These are phyloP conservation scores for Xenopus petersii DNA, from an alignment of 2,797 vertebrate species.

Conservation along the genomic window DNA sequence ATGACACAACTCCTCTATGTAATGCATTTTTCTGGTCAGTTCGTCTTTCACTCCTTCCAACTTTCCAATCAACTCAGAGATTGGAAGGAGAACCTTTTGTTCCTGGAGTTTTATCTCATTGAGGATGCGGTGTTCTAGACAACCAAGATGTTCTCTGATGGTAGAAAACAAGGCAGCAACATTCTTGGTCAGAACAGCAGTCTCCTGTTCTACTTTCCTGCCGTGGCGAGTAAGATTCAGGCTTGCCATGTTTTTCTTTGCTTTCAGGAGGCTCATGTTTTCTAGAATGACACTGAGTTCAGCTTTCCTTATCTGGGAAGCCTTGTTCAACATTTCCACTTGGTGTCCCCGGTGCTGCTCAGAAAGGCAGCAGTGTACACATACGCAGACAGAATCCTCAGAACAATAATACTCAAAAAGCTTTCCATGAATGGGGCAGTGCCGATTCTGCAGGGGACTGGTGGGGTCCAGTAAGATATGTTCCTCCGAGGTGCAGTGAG, in stretches of 20 bases:
- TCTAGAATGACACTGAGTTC: neutral
- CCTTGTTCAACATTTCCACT: neutral
- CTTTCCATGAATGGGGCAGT: neutral
- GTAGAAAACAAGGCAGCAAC: neutral
- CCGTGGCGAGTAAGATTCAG: neutral
- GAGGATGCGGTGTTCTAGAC: neutral
- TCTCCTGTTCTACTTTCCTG: neutral
- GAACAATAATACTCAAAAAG: neutral
- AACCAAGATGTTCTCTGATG: neutral
- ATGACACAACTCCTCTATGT: neutral
- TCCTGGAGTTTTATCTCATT: neutral
- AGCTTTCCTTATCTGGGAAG: neutral
- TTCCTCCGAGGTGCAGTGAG: neutral
- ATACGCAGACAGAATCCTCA: neutral
- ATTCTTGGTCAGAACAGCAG: neutral
- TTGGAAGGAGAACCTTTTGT: neutral
- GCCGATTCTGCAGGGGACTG: neutral
- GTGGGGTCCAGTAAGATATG: too few species aligned
- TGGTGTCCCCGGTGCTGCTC: neutral
- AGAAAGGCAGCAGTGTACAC: neutral
- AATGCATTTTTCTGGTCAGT: neutral
- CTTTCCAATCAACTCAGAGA: neutral
- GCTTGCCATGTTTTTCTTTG: neutral
- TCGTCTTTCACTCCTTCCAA: neutral
- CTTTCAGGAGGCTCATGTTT: neutral